Conservation (phyloP, 2,797 vertebrate genomes). For the Darevskia nairensis region DNA sequence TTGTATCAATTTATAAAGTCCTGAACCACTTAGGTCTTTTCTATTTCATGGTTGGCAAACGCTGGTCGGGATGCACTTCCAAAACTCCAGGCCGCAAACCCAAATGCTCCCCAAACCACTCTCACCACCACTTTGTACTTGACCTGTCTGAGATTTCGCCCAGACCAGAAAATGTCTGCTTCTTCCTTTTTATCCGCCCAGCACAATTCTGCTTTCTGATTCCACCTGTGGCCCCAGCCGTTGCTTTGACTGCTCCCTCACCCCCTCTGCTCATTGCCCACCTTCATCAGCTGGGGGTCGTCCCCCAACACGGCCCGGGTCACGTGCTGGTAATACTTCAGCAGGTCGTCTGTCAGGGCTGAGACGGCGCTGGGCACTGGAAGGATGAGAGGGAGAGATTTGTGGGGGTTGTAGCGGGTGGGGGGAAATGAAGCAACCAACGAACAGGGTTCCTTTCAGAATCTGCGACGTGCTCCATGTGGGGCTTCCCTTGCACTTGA, state of each 20-base stretch:
- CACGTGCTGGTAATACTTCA: constrained; percentile 95
- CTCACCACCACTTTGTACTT: background rate
- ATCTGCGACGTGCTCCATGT: no score
- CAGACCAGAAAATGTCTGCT: no score
- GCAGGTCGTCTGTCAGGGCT: constrained; percentile 88
- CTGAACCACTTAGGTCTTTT: no score
- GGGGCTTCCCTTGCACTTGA: no score
- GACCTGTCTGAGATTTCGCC: background rate
- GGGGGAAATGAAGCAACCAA: background rate
- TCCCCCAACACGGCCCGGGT: constrained; percentile 92
- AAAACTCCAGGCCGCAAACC: no score
- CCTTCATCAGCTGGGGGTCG: constrained; percentile 94
- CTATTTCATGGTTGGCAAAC: no score
- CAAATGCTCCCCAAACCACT: no score
- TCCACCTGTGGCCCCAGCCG: no score
- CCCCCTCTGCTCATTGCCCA: constrained; percentile 38
- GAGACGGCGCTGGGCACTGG: constrained; percentile 90
- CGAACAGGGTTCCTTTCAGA: background rate
- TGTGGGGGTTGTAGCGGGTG: background rate
- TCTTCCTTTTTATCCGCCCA: background rate
- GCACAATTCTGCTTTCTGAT: no score
- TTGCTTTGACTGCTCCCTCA: background rate
- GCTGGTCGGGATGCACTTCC: no score
- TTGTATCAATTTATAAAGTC: no score
- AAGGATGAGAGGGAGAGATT: background rate